These are phyloP conservation scores for Poeciliopsis prolifica DNA, from an alignment of 2,113 vertebrate genomes.

Conservation along the genomic window DNA sequence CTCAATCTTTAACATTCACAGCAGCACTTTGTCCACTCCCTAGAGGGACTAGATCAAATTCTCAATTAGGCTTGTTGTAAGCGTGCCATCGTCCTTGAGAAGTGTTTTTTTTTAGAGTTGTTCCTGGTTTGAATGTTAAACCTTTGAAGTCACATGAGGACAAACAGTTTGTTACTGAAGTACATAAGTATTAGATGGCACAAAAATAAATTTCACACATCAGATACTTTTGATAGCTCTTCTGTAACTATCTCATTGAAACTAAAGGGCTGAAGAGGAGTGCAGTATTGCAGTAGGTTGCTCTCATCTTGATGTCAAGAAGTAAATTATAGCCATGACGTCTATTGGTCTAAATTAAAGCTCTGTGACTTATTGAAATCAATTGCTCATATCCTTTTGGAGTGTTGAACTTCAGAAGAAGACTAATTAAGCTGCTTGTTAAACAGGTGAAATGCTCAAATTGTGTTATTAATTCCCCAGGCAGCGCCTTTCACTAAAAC, in stretches of 20 bases:
- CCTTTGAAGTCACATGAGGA: conserved; percentile 49
- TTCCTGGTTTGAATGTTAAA: conserved; percentile 70
- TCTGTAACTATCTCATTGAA: background rate
- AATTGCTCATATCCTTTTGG: conserved; percentile 35
- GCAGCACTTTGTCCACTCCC: conserved; percentile 60
- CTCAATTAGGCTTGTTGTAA: conserved; percentile 75
- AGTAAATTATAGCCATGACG: conserved; percentile 37
- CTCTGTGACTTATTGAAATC: conserved; percentile 66
- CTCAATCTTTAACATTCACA: conserved; percentile 70
- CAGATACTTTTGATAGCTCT: background rate
- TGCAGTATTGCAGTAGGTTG: background rate
- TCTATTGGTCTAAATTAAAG: conserved; percentile 58
- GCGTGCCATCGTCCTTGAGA: conserved; percentile 69
- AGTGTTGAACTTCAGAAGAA: conserved; percentile 67
- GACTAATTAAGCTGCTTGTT: conserved; percentile 74
- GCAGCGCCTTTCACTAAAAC: conserved; percentile 44
- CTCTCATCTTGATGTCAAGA: conserved; percentile 49
- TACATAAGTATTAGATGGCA: conserved; percentile 6
- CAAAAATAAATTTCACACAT: conserved; percentile 3
- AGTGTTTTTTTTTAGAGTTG: conserved; percentile 8
- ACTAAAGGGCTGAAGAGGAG: background rate
- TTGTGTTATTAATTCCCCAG: conserved; percentile 58
- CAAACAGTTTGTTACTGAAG: conserved; percentile 39
- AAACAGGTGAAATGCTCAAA: conserved; percentile 73
- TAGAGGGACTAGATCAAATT: conserved; percentile 72